Evolutionary conservation across 2,888 invertebrate genomes (phyloP), one percentile per base, ranked within the genome.

Genomic region (Podabrus alpinus): DNA sequence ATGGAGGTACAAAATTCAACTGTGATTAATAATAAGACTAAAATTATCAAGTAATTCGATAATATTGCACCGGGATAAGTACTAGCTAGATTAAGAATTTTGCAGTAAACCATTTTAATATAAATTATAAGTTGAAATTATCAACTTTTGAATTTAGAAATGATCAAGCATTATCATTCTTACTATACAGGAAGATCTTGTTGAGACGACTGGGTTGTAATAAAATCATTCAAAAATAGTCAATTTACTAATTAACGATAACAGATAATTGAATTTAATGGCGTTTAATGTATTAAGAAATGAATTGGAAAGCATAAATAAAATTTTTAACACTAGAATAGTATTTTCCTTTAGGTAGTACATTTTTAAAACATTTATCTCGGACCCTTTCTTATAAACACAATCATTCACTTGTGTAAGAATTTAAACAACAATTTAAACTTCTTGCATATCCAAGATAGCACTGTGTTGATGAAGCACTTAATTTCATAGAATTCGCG

Each of bases 341-440:
- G 59, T 71, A 59, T 68, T 25, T 45, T 66, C 70, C 67, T 64
- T 69, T 75, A 69, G 70, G 72, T 60, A 72, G 70, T 62, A 59
- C 62, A 45, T 68, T 59, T 74, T 74, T 72, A 66, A 72, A 75
- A 75, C 72, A 66, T 72, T 73, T 72, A 73, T 73, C 76, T 72
- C 72, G 73, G 73, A 76, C 77, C 72, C 74, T 74, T 74, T 74
- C 72, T 77, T 64, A 60, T 72, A 77, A 74, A 71, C 72, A 81
- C 83, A 84, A 85, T 85, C 84, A 85, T 85, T 81, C 85, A 85
- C 85, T 85, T 85, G 83, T 80, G 77, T 76, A 78, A 80, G 78
- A 78, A 80, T 80, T 81, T 83, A 81, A 82, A 83, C 80, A 83
- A 83, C 83, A 81, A 83, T 79, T 81, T 45, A 80, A 82, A 79